Evolutionary conservation across 2,113 vertebrate genomes (phyloP), one percentile per base, ranked within the genome.

Genomic region (Ptilorrhoa leucosticta): DNA sequence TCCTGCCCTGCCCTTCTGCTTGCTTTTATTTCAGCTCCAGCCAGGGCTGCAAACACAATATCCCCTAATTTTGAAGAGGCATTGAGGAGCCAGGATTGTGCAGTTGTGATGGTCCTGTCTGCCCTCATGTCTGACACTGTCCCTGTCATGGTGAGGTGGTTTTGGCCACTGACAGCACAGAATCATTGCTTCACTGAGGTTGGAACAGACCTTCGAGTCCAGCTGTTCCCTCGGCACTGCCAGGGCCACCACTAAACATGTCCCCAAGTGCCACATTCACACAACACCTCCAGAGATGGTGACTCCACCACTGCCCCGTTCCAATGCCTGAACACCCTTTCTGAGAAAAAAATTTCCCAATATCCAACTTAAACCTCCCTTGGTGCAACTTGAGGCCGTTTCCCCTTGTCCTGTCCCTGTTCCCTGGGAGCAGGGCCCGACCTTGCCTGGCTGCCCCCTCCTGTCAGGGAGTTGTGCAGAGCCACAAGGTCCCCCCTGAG

Each of bases 381-480:
- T 69, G 47, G 19, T 23, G 14, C 19, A 47, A 14, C 15, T 60
- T 61, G 56, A n/a, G 64, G 33, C 23, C 1, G 2, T 57, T 65
- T 4, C 31, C 18, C 20, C 42, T 37, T 0, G 0, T 37, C 0
- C 35, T 65, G 27, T 57, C 20, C 44, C 23, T 58, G 23, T 26
- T 66, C 10, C 21, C 19, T 51, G 5, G 35, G 31, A 73, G 37
- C 51, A 72, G 27, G 81, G 15, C 18, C 75, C 0, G 2, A 48
- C 3, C 37, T 0, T 0, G 0, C 22, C 15, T 0, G 3, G 10
- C 24, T 47, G 65, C 1, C 6, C 12, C 14, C 35, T 56, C 35
- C 48, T 87, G 24, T 10, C 48, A 88, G 65, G 48, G 75, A 48
- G 9, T 1, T 56, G 31, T 64, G 57, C 16, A 88, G 35, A 64